Conservation (phyloP, 2,797 vertebrate genomes). For the Poeciliopsis infans region DNA sequence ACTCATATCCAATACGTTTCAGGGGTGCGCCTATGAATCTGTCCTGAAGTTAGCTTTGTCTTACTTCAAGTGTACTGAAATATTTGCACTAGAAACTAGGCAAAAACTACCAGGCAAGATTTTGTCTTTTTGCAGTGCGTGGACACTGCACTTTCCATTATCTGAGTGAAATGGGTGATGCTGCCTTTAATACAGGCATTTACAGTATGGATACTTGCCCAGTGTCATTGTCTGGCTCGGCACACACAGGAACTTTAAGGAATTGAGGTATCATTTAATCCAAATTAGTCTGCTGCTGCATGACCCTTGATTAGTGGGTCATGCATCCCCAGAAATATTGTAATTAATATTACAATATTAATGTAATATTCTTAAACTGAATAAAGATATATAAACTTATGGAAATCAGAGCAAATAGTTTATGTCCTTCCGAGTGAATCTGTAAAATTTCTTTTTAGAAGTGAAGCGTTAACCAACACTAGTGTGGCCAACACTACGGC, state of each 20-base stretch:
- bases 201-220: background rate
- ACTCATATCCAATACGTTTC: background rate
- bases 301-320: background rate
- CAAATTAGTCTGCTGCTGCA: background rate
- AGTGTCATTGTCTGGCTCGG: background rate
- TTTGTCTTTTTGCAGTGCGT: background rate
- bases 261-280: background rate
- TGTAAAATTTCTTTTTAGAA: background rate
- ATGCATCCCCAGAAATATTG: too few relatives aligned
- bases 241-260: background rate
- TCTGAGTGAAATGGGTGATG: background rate
- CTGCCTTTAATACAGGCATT: background rate
- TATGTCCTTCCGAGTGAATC: background rate
- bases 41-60: background rate
- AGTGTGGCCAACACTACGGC: background rate
- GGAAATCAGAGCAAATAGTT: background rate
- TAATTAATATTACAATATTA: too few relatives aligned
- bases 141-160: background rate
- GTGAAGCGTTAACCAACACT: background rate
- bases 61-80: too few relatives aligned
- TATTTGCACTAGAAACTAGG: too few relatives aligned
- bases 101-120: too few relatives aligned
- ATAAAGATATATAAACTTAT: background rate
- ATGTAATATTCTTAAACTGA: background rate
- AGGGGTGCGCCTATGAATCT: background rate